A percentile compares a stretch with the other conserved stretches of the same genome.
Evolutionary conservation across 1,140 invertebrate species (phyloP).

Genomic region (Zaprionus lachaisei): DNA sequence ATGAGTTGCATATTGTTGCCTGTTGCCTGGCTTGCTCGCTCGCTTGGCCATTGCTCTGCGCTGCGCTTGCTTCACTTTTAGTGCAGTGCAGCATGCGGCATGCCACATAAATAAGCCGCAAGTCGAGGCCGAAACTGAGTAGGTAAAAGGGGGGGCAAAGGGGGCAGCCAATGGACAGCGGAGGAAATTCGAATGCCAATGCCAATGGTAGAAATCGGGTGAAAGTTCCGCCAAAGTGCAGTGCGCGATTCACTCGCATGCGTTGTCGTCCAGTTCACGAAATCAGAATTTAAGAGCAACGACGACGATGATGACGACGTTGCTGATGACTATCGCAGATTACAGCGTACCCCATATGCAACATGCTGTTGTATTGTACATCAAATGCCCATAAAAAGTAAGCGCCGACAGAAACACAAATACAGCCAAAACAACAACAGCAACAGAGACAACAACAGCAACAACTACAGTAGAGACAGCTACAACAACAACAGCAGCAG

Average conservation of each 20-base stretch:
- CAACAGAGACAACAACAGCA: conserved; percentile 14
- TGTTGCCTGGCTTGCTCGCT: background rate
- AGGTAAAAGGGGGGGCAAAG: background rate
- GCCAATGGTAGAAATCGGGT: conserved; percentile 77
- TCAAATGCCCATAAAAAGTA: conserved; percentile 77
- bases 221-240: conserved; percentile 77
- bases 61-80: conserved; percentile 45
- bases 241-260: conserved; percentile 63
- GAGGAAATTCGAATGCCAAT: conserved; percentile 74
- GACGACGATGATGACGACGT: conserved; percentile 42
- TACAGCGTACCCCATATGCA: conserved; percentile 61
- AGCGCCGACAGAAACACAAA: conserved; percentile 57
- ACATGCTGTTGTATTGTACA: conserved; percentile 50
- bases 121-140: conserved; percentile 19
- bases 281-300: conserved; percentile 80
- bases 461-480: conserved; percentile 14
- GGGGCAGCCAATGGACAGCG: conserved; percentile 24
- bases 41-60: conserved; percentile 37
- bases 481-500: background rate
- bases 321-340: conserved; percentile 78
- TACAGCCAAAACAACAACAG: conserved; percentile 40
- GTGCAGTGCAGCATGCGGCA: conserved; percentile 53
- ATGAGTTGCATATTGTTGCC: conserved; percentile 76
- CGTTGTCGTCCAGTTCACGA: conserved; percentile 63
- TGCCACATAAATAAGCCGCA: conserved; percentile 77